Conservation (phyloP, 2,113 vertebrate species). For the Anhinga anhinga region DNA sequence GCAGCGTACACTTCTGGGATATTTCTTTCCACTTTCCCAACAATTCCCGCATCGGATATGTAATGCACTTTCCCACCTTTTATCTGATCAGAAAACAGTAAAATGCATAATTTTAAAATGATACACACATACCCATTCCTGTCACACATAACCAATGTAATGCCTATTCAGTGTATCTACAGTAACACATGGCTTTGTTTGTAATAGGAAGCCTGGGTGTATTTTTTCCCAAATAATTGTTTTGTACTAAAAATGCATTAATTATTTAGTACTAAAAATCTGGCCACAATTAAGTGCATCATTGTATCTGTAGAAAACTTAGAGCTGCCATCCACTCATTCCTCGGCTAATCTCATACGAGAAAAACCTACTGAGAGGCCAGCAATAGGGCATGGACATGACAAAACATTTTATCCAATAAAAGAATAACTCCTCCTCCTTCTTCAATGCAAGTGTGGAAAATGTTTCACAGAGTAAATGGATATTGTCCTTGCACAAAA, state of each 20-base stretch:
- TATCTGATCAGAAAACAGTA: constrained; percentile 71
- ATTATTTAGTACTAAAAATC: background rate
- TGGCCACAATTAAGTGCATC: background rate
- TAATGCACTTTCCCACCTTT: constrained; percentile 92
- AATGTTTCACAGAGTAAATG: background rate
- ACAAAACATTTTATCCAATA: background rate
- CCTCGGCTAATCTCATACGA: background rate
- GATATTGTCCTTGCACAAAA: background rate
- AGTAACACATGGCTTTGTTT: fast-evolving
- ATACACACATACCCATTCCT: background rate
- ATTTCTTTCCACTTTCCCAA: constrained; percentile 91
- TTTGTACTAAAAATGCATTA: background rate
- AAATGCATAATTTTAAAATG: fast-evolving
- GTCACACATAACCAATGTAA: fast-evolving
- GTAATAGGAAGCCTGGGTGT: background rate
- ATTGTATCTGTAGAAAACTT: background rate
- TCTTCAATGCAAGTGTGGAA: background rate
- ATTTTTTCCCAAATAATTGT: background rate
- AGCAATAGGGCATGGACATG: background rate
- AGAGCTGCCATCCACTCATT: background rate
- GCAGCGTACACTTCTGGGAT: constrained; percentile 82
- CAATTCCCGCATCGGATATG: constrained; percentile 87
- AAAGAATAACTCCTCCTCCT: background rate
- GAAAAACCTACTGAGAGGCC: background rate
- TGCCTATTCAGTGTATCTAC: background rate